Conservation (phyloP, 2,113 vertebrate genomes). For the Acanthochromis polyacanthus region DNA sequence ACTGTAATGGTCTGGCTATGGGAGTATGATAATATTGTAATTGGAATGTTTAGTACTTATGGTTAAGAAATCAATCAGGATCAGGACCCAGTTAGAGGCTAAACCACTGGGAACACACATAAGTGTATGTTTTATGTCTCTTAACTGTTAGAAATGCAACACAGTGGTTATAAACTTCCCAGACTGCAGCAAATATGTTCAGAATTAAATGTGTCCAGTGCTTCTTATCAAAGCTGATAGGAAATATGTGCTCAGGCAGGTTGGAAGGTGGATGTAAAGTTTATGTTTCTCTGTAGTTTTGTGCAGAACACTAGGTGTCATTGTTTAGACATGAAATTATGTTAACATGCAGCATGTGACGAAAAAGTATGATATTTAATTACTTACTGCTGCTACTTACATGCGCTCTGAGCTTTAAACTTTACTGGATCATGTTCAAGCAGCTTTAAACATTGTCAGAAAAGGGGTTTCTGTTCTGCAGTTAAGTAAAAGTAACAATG, state of each 20-base stretch:
- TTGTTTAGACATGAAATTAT: neutral
- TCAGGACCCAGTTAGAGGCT: neutral
- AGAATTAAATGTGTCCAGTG: too few species aligned
- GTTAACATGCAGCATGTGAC: neutral
- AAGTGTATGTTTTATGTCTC: neutral
- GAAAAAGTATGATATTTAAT: too few species aligned
- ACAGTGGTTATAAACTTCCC: neutral
- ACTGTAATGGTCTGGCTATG: too few species aligned
- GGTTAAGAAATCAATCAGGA: neutral
- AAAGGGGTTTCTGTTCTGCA: too few species aligned
- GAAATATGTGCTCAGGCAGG: neutral
- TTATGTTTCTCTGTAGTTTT: too few species aligned
- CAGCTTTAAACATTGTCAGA: too few species aligned
- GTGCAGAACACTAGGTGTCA: too few species aligned
- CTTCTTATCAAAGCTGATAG: neutral
- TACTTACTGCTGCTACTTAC: too few species aligned
- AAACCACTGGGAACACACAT: neutral
- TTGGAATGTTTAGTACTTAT: neutral
- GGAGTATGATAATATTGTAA: neutral
- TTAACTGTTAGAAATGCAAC: neutral
- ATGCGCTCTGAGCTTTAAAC: too few species aligned
- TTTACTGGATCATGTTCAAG: too few species aligned
- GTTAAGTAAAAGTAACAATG: too few species aligned
- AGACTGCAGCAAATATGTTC: neutral
- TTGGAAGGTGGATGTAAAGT: neutral